Conservation (phyloP, 1,140 invertebrate genomes). For the Heliconius hewitsoni region DNA sequence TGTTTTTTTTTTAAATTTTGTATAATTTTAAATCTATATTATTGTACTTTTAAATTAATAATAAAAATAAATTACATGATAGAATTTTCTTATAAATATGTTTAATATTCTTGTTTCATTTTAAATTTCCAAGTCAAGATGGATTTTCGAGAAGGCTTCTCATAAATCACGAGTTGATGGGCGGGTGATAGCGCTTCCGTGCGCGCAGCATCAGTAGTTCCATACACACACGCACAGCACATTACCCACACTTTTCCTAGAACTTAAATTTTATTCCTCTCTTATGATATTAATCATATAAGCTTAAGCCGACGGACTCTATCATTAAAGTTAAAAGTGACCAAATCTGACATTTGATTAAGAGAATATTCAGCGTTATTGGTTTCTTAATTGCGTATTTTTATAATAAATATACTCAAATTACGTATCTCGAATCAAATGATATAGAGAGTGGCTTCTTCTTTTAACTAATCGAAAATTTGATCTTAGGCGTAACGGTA, state of each 20-base stretch:
- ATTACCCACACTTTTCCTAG: slow-evolving; percentile 50
- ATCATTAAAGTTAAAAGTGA: slow-evolving; percentile 73
- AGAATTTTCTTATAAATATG: background rate
- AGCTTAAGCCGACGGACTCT: slow-evolving; percentile 65
- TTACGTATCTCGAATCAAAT: slow-evolving; percentile 50
- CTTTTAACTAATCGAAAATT: slow-evolving; percentile 45
- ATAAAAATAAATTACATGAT: too few species aligned
- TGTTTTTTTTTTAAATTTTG: too few species aligned
- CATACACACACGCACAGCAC: slow-evolving; percentile 37
- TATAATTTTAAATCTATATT: too few species aligned
- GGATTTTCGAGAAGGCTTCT: slow-evolving; percentile 52
- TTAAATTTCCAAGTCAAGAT: slow-evolving; percentile 37
- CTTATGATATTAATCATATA: slow-evolving; percentile 63
- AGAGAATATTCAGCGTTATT: slow-evolving; percentile 66
- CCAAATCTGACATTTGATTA: slow-evolving; percentile 78
- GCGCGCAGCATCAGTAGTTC: slow-evolving; percentile 32
- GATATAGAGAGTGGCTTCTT: slow-evolving; percentile 42
- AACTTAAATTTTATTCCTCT: slow-evolving; percentile 59
- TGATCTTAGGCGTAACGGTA: slow-evolving; percentile 35
- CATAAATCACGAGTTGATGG: slow-evolving; percentile 71
- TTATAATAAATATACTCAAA: slow-evolving; percentile 61
- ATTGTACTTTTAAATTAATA: too few species aligned
- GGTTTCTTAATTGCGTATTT: slow-evolving; percentile 67
- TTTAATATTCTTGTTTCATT: slow-evolving; percentile 38
- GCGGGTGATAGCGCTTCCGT: slow-evolving; percentile 65